Percentiles rank a stretch among this genome's conserved stretches.
Conservation (phyloP, 2,888 invertebrate species). For the Eledona agricola region DNA sequence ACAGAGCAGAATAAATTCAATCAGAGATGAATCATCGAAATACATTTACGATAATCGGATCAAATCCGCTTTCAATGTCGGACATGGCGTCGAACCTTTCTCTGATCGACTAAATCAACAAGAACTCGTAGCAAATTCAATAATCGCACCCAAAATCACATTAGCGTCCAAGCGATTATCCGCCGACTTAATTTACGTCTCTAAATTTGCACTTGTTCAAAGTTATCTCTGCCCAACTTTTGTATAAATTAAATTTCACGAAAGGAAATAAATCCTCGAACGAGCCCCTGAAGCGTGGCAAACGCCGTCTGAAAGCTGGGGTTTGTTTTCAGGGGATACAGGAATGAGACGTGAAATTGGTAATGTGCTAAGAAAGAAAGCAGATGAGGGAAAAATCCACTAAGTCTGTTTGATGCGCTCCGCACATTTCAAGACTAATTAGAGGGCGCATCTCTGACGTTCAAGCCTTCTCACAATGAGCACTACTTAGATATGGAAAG, state of each 20-base stretch:
- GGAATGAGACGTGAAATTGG: slow-evolving; percentile 26
- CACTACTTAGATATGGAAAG: slow-evolving; percentile 1
- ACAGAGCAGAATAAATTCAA: slow-evolving; percentile 3
- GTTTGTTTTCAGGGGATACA: slow-evolving; percentile 9
- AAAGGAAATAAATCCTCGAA: slow-evolving; percentile 20
- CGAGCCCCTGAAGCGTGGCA: slow-evolving; percentile 16
- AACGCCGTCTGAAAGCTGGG: slow-evolving; percentile 18
- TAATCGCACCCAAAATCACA: not conserved
- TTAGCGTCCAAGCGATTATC: no score
- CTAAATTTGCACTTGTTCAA: no score
- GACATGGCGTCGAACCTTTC: slow-evolving; percentile 1
- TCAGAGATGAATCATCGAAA: slow-evolving; percentile 12
- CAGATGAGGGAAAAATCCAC: slow-evolving; percentile 12
- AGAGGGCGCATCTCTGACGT: slow-evolving; percentile 23
- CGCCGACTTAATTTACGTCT: no score
- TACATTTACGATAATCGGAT: slow-evolving; percentile 16
- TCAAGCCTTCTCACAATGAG: slow-evolving; percentile 1
- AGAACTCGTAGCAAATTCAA: slow-evolving; percentile 4
- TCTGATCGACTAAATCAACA: slow-evolving; percentile 6
- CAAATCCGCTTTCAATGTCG: slow-evolving; percentile 9
- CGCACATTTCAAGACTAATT: slow-evolving; percentile 22
- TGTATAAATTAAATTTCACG: slow-evolving; percentile 12
- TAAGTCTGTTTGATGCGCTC: slow-evolving; percentile 15
- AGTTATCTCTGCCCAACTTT: no score
- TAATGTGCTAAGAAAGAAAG: slow-evolving; percentile 4